Percentiles rank a stretch among this genome's conserved stretches.
phyloP scores from a whole-genome alignment of 2,797 vertebrate species.

The Hippocampus kuda region DNA sequence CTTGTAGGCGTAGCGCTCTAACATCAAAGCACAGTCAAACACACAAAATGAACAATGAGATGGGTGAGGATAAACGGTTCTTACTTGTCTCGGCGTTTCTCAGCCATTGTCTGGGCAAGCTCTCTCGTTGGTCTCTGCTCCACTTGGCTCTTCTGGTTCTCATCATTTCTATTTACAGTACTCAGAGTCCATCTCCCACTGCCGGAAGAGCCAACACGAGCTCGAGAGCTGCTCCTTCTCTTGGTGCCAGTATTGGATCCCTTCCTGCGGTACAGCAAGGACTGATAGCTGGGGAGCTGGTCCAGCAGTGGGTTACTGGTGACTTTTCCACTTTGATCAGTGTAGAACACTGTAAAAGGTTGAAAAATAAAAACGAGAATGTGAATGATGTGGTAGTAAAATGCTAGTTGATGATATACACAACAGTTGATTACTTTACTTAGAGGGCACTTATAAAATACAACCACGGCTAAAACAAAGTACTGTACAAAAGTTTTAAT shows the following conservation, averaged over 20 bases:
- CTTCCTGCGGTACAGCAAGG: constrained; percentile 72
- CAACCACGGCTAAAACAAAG: not conserved
- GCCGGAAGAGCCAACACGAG: constrained; percentile 36
- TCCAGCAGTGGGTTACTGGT: constrained; percentile 74
- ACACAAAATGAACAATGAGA: not conserved
- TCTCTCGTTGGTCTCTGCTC: constrained; percentile 58
- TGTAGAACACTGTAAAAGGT: constrained; percentile 54
- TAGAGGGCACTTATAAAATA: not conserved
- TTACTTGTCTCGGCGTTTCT: constrained; percentile 77
- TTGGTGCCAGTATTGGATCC: constrained; percentile 38
- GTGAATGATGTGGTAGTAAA: not conserved
- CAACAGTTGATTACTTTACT: not conserved
- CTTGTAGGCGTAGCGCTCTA: constrained; percentile 49
- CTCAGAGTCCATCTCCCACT: constrained; percentile 44
- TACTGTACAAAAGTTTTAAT: not conserved
- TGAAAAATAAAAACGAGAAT: not conserved
- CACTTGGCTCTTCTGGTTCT: constrained; percentile 36
- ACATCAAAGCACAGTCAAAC: not conserved
- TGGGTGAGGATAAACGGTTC: constrained; percentile 1
- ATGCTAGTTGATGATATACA: not conserved
- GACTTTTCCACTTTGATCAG: constrained; percentile 38
- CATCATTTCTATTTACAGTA: constrained; percentile 22
- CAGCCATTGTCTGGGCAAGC: constrained; percentile 58
- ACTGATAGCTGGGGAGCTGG: constrained; percentile 86
- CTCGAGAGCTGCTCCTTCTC: constrained; percentile 44